Evolutionary conservation across 1,140 invertebrate genomes (phyloP).

Genomic region (Drosophila subpulchrella): DNA sequence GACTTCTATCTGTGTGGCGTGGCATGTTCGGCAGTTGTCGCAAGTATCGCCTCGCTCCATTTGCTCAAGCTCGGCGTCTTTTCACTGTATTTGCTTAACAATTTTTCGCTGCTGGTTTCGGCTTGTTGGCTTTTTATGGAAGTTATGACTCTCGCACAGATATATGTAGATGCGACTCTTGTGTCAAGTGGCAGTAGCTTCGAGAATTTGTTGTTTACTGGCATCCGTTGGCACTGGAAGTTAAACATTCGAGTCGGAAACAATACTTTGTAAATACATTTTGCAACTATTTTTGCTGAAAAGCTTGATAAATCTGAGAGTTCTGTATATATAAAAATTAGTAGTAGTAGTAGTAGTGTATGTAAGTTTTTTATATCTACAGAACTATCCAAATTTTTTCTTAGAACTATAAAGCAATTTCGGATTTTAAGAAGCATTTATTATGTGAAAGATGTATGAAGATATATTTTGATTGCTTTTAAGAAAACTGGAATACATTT

Average conservation of each 20-base stretch:
- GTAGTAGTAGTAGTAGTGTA: too few relatives aligned
- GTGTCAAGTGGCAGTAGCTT: conserved; percentile 32
- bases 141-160: conserved; percentile 56
- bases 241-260: conserved; percentile 11
- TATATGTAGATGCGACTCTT: conserved; percentile 24
- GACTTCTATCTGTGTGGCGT: conserved; percentile 28
- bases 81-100: conserved; percentile 67
- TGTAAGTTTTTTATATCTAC: too few relatives aligned
- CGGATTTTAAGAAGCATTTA: too few relatives aligned
- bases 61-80: conserved; percentile 42
- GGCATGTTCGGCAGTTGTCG: conserved; percentile 71
- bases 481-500: too few relatives aligned
- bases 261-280: neutral
- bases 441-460: too few relatives aligned
- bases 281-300: too few relatives aligned
- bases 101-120: conserved; percentile 54
- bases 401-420: too few relatives aligned
- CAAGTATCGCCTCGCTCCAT: conserved; percentile 59
- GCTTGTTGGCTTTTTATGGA: conserved; percentile 66
- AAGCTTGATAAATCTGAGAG: too few relatives aligned
- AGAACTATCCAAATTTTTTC: too few relatives aligned
- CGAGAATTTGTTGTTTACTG: conserved; percentile 31
- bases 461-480: too few relatives aligned
- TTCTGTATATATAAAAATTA: too few relatives aligned
- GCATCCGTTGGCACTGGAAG: conserved; percentile 6